phyloP scores from a whole-genome alignment of 2,113 vertebrate species.

The Clarias batrachus region DNA sequence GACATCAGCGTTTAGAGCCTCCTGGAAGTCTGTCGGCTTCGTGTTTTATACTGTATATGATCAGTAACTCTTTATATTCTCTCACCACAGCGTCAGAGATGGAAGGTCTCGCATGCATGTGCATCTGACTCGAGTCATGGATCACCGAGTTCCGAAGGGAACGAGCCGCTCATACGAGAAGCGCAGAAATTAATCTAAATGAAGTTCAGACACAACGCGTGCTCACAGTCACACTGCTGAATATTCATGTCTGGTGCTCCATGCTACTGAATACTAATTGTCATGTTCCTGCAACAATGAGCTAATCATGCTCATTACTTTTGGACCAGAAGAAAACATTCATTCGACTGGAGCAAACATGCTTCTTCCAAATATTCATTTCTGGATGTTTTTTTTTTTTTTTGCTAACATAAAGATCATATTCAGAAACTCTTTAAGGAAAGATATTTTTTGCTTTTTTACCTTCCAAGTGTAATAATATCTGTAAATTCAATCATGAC shows the following conservation, averaged over 20 bases:
- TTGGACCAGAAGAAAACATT: slow-evolving; percentile 36
- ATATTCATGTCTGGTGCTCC: slow-evolving; percentile 71
- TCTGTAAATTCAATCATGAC: no score
- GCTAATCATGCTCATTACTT: slow-evolving; percentile 61
- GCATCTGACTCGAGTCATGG: background rate
- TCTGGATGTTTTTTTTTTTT: background rate
- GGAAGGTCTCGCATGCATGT: background rate
- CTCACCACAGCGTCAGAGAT: slow-evolving; percentile 48
- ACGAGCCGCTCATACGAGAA: slow-evolving; percentile 48
- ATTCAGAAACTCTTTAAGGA: no score
- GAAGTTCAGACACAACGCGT: slow-evolving; percentile 68
- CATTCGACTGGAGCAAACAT: background rate
- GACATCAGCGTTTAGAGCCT: background rate
- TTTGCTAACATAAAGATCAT: background rate
- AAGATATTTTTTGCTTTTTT: no score
- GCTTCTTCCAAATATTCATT: background rate
- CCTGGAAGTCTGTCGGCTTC: background rate
- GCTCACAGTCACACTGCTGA: slow-evolving; percentile 66
- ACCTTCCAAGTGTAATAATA: no score
- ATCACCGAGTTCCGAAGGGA: background rate
- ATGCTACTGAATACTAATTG: slow-evolving; percentile 72
- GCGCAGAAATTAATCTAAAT: slow-evolving; percentile 73
- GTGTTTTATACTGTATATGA: background rate
- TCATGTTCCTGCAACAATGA: slow-evolving; percentile 63
- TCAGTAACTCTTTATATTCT: background rate